Base-by-base conservation (phyloP, 2,113 vertebrate genomes). In the Oryzias curvinotus region DNA sequence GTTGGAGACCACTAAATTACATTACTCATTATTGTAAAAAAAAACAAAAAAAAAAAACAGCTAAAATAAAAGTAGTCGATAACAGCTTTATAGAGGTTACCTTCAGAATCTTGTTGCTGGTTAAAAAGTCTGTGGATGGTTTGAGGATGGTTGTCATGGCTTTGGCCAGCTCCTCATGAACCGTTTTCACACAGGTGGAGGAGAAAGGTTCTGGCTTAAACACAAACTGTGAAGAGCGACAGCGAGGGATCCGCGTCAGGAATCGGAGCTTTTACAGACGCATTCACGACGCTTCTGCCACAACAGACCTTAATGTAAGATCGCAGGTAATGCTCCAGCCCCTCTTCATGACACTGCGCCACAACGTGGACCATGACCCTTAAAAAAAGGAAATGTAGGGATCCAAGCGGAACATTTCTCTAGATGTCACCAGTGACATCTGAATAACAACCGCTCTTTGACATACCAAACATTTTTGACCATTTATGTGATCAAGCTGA, bases 331-430 rank as follows among this genome's bases (percentile, higher is more conserved):
- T 94, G 95, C 76, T 98, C 97, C 54, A 98, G 92, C 23, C 95
- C 96, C 83, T 98, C 96, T 79, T 98, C 96, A 4, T 98, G 96
- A 84, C 97, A 99, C 87, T 97, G 97, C n/a, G 96, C 94, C 57
- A 99, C 97, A 57, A 98, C 91, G 74, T 99, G 97, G 61, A 98
- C 95, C 90, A 99, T 98, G 73, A 98, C 97, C 88, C 97, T 99
- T 86, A 64, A 74, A 28, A 36, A 14, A 42, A 57, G 53, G 0
- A 14, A 14, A 41, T 18, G 36, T 53, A n/a, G 47, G 4, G 2
- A 18, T 47, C 7, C n/a, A 17, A 18, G 45, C 3, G 7, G 8
- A 18, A 36, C 36, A 23, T 12, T 10, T 28, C 5, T 28, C 26
- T 28, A 28, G 6, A 28, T 28, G 5, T 28, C 6, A 28, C 5